A percentile compares a stretch with the other conserved stretches of the same genome.
phyloP scores from a whole-genome alignment of 1,140 invertebrate species.

The Saccostrea glomerata region DNA sequence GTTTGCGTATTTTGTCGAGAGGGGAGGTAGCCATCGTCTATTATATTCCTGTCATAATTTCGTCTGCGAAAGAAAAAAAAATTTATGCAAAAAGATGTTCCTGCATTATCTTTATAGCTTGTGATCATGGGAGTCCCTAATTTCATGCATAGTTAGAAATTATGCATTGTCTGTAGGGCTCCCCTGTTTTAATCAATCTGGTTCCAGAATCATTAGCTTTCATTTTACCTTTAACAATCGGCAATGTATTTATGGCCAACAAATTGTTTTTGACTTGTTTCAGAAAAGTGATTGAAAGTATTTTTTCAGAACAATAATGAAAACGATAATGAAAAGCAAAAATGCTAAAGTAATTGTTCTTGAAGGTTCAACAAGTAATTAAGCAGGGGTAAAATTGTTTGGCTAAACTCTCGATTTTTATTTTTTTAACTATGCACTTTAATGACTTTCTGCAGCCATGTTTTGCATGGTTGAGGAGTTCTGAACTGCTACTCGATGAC shows the following conservation, averaged over 20 bases:
- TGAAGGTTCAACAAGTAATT: conserved; percentile 34
- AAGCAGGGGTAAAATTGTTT: not conserved
- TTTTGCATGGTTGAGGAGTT: conserved; percentile 16
- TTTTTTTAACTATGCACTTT: not conserved
- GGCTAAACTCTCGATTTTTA: not conserved
- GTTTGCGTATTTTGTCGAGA: not conserved
- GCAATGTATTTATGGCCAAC: conserved; percentile 15
- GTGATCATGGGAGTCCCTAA: conserved; percentile 7
- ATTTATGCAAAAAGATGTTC: not conserved
- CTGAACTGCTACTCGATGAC: conserved; percentile 20
- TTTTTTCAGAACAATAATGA: conserved; percentile 10
- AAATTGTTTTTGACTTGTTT: conserved; percentile 10
- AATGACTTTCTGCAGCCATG: conserved; percentile 26
- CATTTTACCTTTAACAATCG: conserved; percentile 28
- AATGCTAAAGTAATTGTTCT: conserved; percentile 33
- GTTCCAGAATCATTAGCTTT: conserved; percentile 22
- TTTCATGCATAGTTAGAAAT: conserved; percentile 32
- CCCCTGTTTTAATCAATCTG: conserved; percentile 17
- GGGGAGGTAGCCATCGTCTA: not conserved
- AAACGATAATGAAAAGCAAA: conserved; percentile 29
- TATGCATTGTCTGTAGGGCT: not conserved
- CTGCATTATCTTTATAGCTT: conserved; percentile 22
- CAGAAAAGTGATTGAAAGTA: conserved; percentile 27
- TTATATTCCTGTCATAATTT: conserved; percentile 30
- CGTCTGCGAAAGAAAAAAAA: not conserved